Evolutionary conservation across 2,113 vertebrate genomes (phyloP), one percentile per base, ranked within the genome.

Genomic region (Pungitius pungitius): DNA sequence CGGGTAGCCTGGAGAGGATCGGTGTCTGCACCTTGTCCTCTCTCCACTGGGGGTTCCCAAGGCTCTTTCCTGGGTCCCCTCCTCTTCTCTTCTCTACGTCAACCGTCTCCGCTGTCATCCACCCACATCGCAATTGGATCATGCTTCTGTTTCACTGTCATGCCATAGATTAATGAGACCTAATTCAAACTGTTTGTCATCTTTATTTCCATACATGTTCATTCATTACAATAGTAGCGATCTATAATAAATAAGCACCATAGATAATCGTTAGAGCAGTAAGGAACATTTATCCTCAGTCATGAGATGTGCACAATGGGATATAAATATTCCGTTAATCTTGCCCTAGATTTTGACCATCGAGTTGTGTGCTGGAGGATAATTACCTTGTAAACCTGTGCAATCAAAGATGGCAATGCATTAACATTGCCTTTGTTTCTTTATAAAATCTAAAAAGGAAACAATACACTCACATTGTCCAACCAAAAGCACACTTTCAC

Each of bases 231-330:
- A 87, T 82, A 82, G 57, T 83, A 72, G 65, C 69, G 81, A 88
- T 72, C 57, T 75, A 85, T 90, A 89, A 91, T 90, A 92, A 90
- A 91, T 92, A 88, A 87, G 86, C 87, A 85, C 84, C 85, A 65
- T 73, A 69, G 73, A 85, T 81, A 40, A 83, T 82, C 67, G 59
- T 70, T 68, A 83, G 82, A 82, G 74, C 73, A 86, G 69, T 59
- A 84, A 68, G 65, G 73, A 73, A 80, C 83, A 86, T 15, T 80
- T 27, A 77, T 37, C 69, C 39, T 74, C 70, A 11, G 35, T 47
- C n/a, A 26, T 66, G 37, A 69, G 56, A 69, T 60, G 33, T 26
- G 81, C 35, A 68, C 11, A 22, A 33, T 55, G 43, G 65, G 65
- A 83, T 69, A 71, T 47, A 51, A 72, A 71, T 24, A 39, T 35